A percentile compares a stretch with the other conserved stretches of the same genome.
phyloP scores from a whole-genome alignment of 2,888 invertebrate species.

The Xylophagus ater region DNA sequence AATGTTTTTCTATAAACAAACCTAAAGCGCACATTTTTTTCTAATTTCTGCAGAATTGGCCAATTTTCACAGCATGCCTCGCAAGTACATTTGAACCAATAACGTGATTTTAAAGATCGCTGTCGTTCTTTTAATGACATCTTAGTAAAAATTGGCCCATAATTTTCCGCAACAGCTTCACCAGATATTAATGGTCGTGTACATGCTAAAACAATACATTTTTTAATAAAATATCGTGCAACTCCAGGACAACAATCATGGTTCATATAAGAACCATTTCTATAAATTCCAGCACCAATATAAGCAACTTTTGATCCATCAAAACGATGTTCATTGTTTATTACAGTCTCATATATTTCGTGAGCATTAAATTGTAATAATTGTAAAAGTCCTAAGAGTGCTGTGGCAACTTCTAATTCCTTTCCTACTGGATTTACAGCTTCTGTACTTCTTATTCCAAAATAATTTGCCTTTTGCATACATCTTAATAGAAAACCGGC shows the following conservation, averaged over 20 bases:
- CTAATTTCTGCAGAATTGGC: constrained; percentile 54
- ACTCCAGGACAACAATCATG: constrained; percentile 74
- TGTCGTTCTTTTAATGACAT: constrained; percentile 47
- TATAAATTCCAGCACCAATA: constrained; percentile 57
- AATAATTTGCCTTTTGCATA: constrained; percentile 56
- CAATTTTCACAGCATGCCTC: constrained; percentile 62
- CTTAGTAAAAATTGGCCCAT: constrained; percentile 66
- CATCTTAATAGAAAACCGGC: constrained; percentile 61
- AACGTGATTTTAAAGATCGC: constrained; percentile 53
- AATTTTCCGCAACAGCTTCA: constrained; percentile 68
- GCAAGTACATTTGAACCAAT: constrained; percentile 70
- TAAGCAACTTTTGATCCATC: constrained; percentile 31
- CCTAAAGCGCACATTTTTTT: constrained; percentile 37
- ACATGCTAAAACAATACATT: constrained; percentile 57
- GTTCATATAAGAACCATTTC: constrained; percentile 68
- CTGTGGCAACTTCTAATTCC: constrained; percentile 49
- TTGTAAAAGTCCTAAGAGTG: constrained; percentile 60
- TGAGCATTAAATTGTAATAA: constrained; percentile 78
- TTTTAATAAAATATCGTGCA: constrained; percentile 65
- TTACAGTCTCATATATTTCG: constrained; percentile 61
- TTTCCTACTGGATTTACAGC: constrained; percentile 41
- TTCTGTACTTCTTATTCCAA: constrained; percentile 40
- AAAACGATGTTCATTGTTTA: constrained; percentile 42
- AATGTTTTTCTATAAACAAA: constrained; percentile 3
- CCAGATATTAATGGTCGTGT: constrained; percentile 52